Base-by-base conservation (phyloP, 2,888 invertebrate species). In the Ennomos erosarius region DNA sequence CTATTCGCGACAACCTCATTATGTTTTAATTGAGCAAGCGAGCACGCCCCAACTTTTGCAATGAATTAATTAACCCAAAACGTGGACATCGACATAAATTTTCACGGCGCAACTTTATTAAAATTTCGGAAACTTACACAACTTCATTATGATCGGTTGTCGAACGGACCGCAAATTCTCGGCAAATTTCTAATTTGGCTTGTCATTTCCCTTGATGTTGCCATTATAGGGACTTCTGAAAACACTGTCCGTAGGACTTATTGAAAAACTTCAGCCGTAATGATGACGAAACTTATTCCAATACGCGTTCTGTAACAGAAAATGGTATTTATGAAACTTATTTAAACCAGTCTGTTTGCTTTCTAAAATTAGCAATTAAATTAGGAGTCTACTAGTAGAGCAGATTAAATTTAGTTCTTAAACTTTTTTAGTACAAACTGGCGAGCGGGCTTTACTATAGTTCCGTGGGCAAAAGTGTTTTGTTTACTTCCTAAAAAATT, bases 61-160 rank as follows among this genome's bases (percentile, higher is more conserved):
- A 84, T 83, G 78, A 85, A 82, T 83, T 83, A 84, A 86, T 86
- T 85, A 84, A 81, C 62, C 68, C 69, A 72, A 76, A 78, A 75
- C 66, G 70, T 74, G 76, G 74, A 76, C 74, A 74, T 75, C 64
- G 70, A 68, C 77, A 76, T 78, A 78, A 84, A 81, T 83, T 84
- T 76, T 50, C 68, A 59, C 57, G 37, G 64, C 52, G 65, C 55
- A 76, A 82, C 78, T 82, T 86, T 85, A 85, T 84, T 84, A 83
- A 84, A 82, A 78, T 79, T 79, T 75, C 64, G 65, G 50, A 69
- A 80, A 81, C 76, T 82, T 79, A 71, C 55, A 50, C 68, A 76
- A 76, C 74, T 81, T 78, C 72, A 72, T 78, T 80, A 79, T 78
- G 78, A 81, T 85, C 76, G 76, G 75, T 69, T 70, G 68, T 75